These are phyloP conservation scores for Drosophila paulistorum DNA, from an alignment of 1,140 invertebrate species.

Conservation along the genomic window DNA sequence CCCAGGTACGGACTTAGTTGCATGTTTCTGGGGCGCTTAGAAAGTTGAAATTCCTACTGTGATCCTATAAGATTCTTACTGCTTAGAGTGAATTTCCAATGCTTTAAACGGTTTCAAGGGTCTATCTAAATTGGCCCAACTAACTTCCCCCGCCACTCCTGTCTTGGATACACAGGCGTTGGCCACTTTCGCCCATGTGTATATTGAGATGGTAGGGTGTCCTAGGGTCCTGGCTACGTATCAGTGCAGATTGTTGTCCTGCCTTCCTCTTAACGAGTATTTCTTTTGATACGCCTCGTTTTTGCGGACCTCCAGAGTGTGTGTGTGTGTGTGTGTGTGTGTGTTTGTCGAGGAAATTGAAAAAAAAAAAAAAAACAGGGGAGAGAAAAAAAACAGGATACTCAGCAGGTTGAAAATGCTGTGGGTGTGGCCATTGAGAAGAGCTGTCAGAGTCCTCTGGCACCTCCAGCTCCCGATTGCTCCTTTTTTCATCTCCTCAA, in stretches of 20 bases:
- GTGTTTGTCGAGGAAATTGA: conserved; percentile 69
- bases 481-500: conserved; percentile 9
- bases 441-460: conserved; percentile 25
- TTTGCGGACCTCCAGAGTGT: conserved; percentile 13
- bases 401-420: conserved; percentile 35
- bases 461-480: conserved; percentile 23
- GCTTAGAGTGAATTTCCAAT: not conserved
- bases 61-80: not conserved
- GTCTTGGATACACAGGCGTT: conserved; percentile 40
- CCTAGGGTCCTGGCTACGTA: conserved; percentile 26
- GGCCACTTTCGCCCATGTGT: conserved; percentile 40
- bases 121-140: not conserved
- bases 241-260: conserved; percentile 30
- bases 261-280: conserved; percentile 33
- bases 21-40: not conserved
- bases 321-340: conserved; percentile 28
- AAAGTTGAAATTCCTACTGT: not conserved
- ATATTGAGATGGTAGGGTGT: not conserved
- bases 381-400: conserved; percentile 38
- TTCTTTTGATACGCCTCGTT: conserved; percentile 32
- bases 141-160: not conserved
- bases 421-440: conserved; percentile 11
- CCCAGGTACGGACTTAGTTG: not conserved
- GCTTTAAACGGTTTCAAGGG: not conserved
- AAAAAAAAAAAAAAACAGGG: conserved; percentile 41